These are phyloP conservation scores for Dipodomys ordii DNA, from an alignment of 2,113 vertebrate species.

Conservation along the genomic window DNA sequence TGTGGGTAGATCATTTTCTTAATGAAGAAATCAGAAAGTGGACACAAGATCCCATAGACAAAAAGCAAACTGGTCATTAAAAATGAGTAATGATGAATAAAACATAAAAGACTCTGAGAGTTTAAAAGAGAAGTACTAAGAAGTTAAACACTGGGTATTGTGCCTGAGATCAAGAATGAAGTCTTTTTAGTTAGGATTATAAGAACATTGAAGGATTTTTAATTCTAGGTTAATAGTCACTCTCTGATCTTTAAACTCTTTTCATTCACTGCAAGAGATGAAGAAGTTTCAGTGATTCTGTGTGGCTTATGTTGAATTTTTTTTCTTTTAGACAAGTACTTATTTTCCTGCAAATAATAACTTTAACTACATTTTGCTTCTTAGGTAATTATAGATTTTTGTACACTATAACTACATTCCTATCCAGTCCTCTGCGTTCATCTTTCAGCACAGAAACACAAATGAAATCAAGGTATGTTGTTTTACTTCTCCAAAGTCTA, in stretches of 20 bases:
- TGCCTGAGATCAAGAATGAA: background rate
- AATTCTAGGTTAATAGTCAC: background rate
- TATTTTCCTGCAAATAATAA: too few species aligned
- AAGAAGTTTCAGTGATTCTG: background rate
- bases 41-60: background rate
- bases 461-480: background rate
- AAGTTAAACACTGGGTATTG: background rate
- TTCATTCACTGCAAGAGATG: background rate
- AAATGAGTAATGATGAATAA: background rate
- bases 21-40: background rate
- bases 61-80: background rate
- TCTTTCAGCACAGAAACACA: too few species aligned
- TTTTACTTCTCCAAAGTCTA: background rate
- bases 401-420: background rate
- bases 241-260: background rate
- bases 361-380: too few species aligned
- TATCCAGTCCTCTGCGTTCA: background rate
- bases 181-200: background rate
- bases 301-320: too few species aligned
- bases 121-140: background rate
- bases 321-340: too few species aligned
- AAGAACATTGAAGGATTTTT: background rate
- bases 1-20: background rate
- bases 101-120: background rate
- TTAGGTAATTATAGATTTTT: too few species aligned